Conservation (phyloP, 2,113 vertebrate species). For the Piprites chloris region DNA sequence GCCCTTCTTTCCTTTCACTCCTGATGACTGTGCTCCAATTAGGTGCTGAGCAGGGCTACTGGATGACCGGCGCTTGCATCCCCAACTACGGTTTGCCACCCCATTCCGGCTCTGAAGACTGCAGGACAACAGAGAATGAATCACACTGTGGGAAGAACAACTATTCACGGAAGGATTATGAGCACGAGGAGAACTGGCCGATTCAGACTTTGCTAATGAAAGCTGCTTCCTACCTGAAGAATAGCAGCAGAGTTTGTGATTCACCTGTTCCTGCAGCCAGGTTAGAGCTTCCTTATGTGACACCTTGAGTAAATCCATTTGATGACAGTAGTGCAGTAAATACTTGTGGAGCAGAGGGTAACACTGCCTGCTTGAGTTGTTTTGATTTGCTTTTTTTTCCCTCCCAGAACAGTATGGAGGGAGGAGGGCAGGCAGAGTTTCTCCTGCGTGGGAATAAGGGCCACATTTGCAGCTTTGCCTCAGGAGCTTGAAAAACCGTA, state of each 20-base stretch:
- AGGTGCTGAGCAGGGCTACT: background rate
- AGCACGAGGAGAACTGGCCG: background rate
- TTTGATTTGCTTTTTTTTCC: background rate
- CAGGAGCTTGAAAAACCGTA: slow-evolving; percentile 44
- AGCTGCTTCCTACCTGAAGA: background rate
- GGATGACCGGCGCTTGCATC: background rate
- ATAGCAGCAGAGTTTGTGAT: background rate
- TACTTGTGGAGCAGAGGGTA: background rate
- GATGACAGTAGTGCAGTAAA: background rate
- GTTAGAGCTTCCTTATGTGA: background rate
- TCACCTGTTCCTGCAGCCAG: background rate
- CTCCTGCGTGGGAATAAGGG: slow-evolving; percentile 50
- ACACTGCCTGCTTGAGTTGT: background rate
- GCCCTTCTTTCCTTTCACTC: background rate
- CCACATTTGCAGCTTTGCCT: slow-evolving; percentile 49
- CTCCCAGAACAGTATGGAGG: background rate
- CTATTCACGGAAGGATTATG: background rate
- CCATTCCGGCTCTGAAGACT: background rate
- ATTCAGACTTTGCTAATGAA: background rate
- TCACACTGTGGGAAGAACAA: background rate
- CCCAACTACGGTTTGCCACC: background rate
- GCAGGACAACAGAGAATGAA: background rate
- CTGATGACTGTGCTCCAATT: background rate
- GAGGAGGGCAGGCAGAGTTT: slow-evolving; percentile 23
- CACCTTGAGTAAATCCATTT: background rate